These are phyloP conservation scores for Mugil cephalus DNA, from an alignment of 2,113 vertebrate genomes.

Conservation along the genomic window DNA sequence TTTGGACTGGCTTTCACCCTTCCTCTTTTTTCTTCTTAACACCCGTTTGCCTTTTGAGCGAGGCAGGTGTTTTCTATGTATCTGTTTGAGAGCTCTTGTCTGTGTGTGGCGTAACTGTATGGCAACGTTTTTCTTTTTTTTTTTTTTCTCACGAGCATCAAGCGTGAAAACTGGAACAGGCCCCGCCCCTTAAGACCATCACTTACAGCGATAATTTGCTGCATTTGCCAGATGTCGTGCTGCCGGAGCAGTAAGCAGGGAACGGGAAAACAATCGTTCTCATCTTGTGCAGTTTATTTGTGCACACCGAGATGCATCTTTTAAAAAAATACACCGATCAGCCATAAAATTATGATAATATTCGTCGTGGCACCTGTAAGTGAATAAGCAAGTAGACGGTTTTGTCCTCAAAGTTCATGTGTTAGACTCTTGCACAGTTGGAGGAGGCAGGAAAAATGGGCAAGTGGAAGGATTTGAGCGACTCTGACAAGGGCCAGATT, in stretches of 20 bases:
- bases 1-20: constrained; percentile 68
- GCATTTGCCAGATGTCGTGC: constrained; percentile 28
- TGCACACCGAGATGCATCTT: constrained; percentile 11
- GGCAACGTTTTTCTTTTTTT: constrained; percentile 30
- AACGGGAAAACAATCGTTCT: constrained; percentile 1
- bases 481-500: too few species aligned
- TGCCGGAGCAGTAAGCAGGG: constrained; percentile 21
- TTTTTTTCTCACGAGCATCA: constrained; percentile 33
- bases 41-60: constrained; percentile 70
- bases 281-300: constrained; percentile 11
- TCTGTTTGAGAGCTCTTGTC: constrained; percentile 44
- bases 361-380: too few species aligned
- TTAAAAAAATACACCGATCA: constrained; percentile 6
- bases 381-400: too few species aligned
- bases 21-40: constrained; percentile 37
- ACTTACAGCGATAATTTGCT: constrained; percentile 14
- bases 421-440: too few species aligned
- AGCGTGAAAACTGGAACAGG: constrained; percentile 62
- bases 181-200: constrained; percentile 16
- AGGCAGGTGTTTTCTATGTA: constrained; percentile 73
- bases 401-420: too few species aligned
- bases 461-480: too few species aligned
- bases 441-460: too few species aligned
- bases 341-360: too few species aligned
- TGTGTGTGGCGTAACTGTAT: constrained; percentile 29